Percentiles rank a stretch among this genome's conserved stretches.
phyloP scores from a whole-genome alignment of 2,113 vertebrate genomes.

The Uria aalge region DNA sequence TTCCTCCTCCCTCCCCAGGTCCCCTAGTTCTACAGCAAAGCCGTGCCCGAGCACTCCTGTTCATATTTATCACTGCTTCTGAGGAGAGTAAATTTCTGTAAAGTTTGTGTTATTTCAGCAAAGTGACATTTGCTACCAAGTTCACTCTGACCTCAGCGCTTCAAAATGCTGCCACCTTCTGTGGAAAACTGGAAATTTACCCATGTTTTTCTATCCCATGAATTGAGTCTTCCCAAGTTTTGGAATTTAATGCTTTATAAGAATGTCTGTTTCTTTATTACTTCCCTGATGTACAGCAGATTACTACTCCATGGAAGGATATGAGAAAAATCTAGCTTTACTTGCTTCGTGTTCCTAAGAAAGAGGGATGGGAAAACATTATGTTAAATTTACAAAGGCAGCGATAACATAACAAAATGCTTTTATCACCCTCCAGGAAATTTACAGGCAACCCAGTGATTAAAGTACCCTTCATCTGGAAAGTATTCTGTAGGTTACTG shows the following conservation, averaged over 20 bases:
- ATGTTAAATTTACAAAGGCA: neutral
- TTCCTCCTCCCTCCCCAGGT: neutral
- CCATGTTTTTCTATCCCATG: neutral
- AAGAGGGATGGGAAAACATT: neutral
- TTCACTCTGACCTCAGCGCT: neutral
- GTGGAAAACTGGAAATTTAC: neutral
- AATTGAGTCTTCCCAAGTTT: neutral
- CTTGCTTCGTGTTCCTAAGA: neutral
- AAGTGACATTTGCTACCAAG: neutral
- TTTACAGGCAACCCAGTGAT: neutral
- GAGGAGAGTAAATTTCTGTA: neutral
- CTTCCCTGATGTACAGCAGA: neutral
- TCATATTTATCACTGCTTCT: neutral
- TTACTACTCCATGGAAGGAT: neutral
- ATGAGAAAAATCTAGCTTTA: neutral
- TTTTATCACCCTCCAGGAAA: neutral
- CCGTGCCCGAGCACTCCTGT: neutral
- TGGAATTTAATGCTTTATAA: neutral
- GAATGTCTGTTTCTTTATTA: neutral
- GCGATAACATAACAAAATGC: neutral
- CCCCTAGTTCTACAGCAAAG: neutral
- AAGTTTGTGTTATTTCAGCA: neutral
- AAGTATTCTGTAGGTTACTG: neutral
- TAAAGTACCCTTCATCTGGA: neutral
- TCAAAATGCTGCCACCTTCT: conserved; percentile 44